Evolutionary conservation across 2,888 invertebrate genomes (phyloP), one percentile per base, ranked within the genome.

Genomic region (Nemoura dubitans): DNA sequence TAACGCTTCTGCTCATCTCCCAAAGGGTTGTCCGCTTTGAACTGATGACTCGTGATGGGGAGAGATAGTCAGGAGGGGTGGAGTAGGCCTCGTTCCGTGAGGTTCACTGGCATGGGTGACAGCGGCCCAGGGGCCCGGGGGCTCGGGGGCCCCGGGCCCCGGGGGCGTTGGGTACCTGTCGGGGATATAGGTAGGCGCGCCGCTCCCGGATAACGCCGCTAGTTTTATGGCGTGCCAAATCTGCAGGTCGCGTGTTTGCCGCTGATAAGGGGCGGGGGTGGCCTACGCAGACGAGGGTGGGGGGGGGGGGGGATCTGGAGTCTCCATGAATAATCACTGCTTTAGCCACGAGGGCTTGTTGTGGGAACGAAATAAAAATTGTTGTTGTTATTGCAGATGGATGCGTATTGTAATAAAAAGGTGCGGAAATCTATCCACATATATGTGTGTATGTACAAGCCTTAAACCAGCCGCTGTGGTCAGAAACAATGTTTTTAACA

Each of bases 181-280:
- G 59, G 59, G 16, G 59, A 59, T 16, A 59, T 16, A 59, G 59
- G 59, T 59, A 21, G 21, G 59, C 59, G 59, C 59, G 21, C 59
- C 59, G 21, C 59, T 21, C 59, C 16, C 10, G 59, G 59, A 59
- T 59, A 10, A 10, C 59, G 59, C 59, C 21, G 87, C 83, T 83
- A 87, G 86, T 87, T 87, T 87, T 86, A 87, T 87, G 29, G 87
- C 87, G 86, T 87, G 87, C 86, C 87, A 83, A 86, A 87, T 86
- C 83, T 86, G 86, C 77, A 43, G 36, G 85, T 87, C 85, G 86
- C 87, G 86, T 87, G 87, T 83, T 83, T 5, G 28, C 16, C n/a
- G 2, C 10, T 78, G 78, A 27, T 28, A 78, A 78, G 78, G 26
- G 78, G 78, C 26, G 26, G 78, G 78, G 78, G 28, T 27, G 78